Percentiles rank a stretch among this genome's conserved stretches.
phyloP scores from a whole-genome alignment of 2,888 invertebrate genomes.

The Nomada fabriciana region DNA sequence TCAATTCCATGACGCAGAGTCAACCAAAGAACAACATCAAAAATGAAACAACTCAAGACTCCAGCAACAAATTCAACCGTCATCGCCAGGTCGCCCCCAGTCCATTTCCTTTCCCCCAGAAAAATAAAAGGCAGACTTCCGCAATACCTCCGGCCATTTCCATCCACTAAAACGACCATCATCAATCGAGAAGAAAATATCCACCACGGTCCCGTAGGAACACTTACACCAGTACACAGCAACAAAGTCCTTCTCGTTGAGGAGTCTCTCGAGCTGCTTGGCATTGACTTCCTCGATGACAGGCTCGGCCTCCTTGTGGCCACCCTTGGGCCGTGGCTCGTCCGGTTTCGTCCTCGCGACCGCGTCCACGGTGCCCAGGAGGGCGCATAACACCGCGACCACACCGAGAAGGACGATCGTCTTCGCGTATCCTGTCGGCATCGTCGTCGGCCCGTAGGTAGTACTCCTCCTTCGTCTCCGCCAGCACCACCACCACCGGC shows the following conservation, averaged over 20 bases:
- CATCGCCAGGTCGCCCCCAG: background rate
- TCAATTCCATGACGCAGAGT: too few species aligned
- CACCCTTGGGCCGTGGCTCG: constrained; percentile 57
- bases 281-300: constrained; percentile 97
- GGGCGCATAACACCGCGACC: constrained; percentile 58
- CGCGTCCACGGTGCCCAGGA: constrained; percentile 65
- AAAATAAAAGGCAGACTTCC: background rate
- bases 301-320: constrained; percentile 86
- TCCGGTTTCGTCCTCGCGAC: constrained; percentile 64
- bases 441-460: constrained; percentile 69
- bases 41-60: background rate
- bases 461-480: constrained; percentile 76
- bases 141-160: background rate
- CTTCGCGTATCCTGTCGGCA: constrained; percentile 59
- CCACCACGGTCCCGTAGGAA: background rate
- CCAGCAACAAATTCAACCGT: background rate
- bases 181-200: background rate
- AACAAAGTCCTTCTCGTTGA: constrained; percentile 96
- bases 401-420: constrained; percentile 64
- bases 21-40: too few species aligned
- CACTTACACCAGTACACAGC: constrained; percentile 99
- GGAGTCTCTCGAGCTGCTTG: constrained; percentile 95
- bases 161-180: background rate
- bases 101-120: background rate
- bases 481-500: constrained; percentile 82